Evolutionary conservation across 2,888 invertebrate genomes (phyloP).

Genomic region (Torymus auratus): DNA sequence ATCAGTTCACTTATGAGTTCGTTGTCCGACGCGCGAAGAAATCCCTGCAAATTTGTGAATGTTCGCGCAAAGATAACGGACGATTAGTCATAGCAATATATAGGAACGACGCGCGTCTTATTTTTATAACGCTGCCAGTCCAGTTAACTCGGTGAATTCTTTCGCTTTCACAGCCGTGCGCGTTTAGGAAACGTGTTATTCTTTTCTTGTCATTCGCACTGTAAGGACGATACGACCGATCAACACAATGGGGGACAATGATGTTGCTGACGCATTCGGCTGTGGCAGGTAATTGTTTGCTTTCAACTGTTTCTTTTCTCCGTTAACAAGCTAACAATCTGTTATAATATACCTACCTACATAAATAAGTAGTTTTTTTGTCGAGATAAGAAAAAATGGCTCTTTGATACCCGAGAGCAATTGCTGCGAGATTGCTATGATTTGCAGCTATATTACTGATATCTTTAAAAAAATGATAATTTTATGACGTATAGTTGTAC

Average conservation of each 20-base stretch:
- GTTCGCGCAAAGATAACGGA: background rate
- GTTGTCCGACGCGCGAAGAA: constrained; percentile 16
- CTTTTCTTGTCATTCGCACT: constrained; percentile 18
- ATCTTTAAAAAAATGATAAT: no score
- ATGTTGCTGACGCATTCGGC: constrained; percentile 72
- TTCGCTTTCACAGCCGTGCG: background rate
- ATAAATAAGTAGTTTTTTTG: no score
- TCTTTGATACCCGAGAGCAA: no score
- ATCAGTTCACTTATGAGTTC: constrained; percentile 25
- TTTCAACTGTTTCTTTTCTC: constrained; percentile 43
- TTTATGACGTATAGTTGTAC: no score
- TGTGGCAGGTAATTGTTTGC: constrained; percentile 68
- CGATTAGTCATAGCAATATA: constrained; percentile 27
- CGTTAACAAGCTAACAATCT: constrained; percentile 11
- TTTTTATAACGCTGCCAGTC: background rate
- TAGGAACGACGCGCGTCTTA: background rate
- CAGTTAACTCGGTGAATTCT: background rate
- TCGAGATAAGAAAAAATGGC: no score
- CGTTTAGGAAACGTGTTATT: constrained; percentile 17
- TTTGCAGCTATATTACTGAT: no score
- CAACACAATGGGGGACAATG: constrained; percentile 54
- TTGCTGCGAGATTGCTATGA: no score
- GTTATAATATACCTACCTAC: background rate
- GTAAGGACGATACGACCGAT: constrained; percentile 8
- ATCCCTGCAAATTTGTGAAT: background rate